Base-by-base conservation (phyloP, 2,113 vertebrate species). In the Sander vitreus region DNA sequence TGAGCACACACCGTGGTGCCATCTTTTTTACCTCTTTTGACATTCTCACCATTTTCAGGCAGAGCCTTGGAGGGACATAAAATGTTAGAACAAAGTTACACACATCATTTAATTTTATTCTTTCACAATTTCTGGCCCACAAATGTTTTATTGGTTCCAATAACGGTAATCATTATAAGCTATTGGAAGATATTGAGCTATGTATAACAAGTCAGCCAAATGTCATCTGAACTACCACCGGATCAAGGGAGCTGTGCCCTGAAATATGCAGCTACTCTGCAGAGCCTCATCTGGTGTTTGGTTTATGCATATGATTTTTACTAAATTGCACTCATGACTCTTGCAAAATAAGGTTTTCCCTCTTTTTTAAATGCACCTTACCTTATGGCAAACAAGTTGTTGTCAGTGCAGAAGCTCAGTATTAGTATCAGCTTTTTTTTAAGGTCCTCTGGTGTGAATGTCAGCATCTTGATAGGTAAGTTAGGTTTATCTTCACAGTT, bases 101-200 rank as follows among this genome's bases (percentile, higher is more conserved):
- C 86, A 87, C 89, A 48, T 85, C 88, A 85, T 93, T 94, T 93
- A 72, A 82, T 93, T 94, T 94, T 90, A 93, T 88, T 85, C 89
- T 92, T 91, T 91, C 89, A 88, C 90, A 87, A 93, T 91, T 91
- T 92, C 92, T 92, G 89, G 89, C 83, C 76, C 89, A 91, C 88
- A 90, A 93, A 94, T 90, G 89, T 92, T 93, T 93, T 92, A 93
- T 86, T 84, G 85, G 85, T 88, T 93, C 88, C 89, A 92, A 91
- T 92, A 90, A 90, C 25, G 53, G 85, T 92, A 88, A 93, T 94
- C 81, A 92, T 91, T 92, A 88, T 88, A 89, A 93, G 87, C 91
- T 91, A 92, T 92, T 92, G 89, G 89, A 90, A 78, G 85, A 89
- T 88, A 91, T 85, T 72, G 83, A 88, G 87, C 85, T 78, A 68